phyloP scores from a whole-genome alignment of 2,797 vertebrate species.

The Semaprochilodus insignis region DNA sequence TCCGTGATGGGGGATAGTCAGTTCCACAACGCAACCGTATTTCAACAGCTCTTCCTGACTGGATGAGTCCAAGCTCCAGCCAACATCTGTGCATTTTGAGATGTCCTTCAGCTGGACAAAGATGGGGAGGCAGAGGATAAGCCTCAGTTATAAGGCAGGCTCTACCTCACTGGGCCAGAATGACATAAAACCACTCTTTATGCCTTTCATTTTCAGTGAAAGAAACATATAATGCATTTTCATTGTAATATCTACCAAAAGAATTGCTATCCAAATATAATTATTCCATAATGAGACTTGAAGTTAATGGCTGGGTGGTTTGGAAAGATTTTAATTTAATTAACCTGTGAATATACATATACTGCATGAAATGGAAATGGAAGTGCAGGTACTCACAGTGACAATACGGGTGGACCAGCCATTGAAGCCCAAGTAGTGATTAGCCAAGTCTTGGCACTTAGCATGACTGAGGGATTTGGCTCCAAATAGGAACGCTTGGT shows the following conservation, averaged over 20 bases:
- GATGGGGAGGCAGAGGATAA: not conserved
- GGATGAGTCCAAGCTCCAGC: slow-evolving; percentile 33
- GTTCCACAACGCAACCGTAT: slow-evolving; percentile 83
- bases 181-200: not conserved
- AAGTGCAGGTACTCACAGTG: slow-evolving; percentile 72
- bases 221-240: not conserved
- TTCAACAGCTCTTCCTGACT: slow-evolving; percentile 62
- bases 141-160: not conserved
- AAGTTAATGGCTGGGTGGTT: not conserved
- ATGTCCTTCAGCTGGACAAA: slow-evolving; percentile 81
- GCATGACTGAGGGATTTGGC: slow-evolving; percentile 73
- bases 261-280: not conserved
- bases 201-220: not conserved
- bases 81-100: slow-evolving; percentile 66
- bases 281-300: not conserved
- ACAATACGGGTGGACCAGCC: slow-evolving; percentile 86
- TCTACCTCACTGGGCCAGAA: not conserved
- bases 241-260: not conserved
- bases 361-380: not conserved
- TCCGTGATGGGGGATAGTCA: slow-evolving; percentile 74
- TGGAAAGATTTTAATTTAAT: not conserved
- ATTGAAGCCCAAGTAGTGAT: slow-evolving; percentile 86
- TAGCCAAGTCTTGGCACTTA: slow-evolving; percentile 85
- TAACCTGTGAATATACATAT: not conserved
- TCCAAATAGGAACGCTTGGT: slow-evolving; percentile 61